Evolutionary conservation across 2,888 invertebrate species (phyloP).

Genomic region (Pimpla rufipes): DNA sequence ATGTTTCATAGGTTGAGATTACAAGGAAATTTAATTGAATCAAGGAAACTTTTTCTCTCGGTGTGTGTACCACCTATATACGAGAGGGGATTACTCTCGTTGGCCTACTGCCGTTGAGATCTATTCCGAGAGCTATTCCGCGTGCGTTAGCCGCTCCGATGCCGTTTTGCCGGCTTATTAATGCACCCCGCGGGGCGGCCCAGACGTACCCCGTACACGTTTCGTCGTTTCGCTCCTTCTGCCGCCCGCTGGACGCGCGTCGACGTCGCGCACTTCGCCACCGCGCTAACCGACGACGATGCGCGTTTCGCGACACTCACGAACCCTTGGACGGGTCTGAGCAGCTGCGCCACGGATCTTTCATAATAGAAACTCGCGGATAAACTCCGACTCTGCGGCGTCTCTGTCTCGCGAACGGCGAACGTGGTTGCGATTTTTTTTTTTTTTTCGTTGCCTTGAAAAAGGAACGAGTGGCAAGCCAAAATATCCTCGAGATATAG

Average conservation of each 20-base stretch:
- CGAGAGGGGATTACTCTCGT: slow-evolving; percentile 63
- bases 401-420: neutral
- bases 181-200: slow-evolving; percentile 70
- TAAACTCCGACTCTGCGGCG: slow-evolving; percentile 57
- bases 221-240: no score
- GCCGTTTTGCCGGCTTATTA: slow-evolving; percentile 78
- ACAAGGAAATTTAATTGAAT: no score
- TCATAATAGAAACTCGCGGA: slow-evolving; percentile 70
- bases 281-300: slow-evolving; percentile 35
- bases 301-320: slow-evolving; percentile 14
- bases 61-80: slow-evolving; percentile 4
- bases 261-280: slow-evolving; percentile 31
- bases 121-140: slow-evolving; percentile 75
- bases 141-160: slow-evolving; percentile 65
- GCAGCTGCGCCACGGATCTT: slow-evolving; percentile 75
- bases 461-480: no score
- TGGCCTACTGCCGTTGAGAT: slow-evolving; percentile 74
- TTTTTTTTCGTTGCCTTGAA: neutral
- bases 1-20: no score
- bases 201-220: slow-evolving; percentile 55
- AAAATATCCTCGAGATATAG: no score
- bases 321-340: slow-evolving; percentile 67
- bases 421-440: neutral
- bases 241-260: slow-evolving; percentile 22
- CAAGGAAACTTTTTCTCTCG: no score